Evolutionary conservation across 1,140 invertebrate genomes (phyloP).

Genomic region (Trachymyrmex septentrionalis): DNA sequence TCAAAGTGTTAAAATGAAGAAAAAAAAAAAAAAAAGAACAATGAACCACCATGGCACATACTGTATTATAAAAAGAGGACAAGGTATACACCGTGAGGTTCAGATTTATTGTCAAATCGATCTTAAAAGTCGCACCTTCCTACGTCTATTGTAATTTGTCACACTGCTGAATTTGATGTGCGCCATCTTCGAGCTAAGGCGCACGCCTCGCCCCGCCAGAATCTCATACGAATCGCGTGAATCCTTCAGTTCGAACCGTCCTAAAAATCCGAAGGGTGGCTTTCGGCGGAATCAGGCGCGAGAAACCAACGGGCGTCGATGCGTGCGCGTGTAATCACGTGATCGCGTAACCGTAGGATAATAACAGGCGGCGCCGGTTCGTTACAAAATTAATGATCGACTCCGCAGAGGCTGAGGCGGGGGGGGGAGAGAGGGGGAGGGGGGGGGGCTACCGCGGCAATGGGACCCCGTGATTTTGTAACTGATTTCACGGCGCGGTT

Average conservation of each 20-base stretch:
- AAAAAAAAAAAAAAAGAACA: neutral
- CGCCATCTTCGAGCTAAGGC: neutral
- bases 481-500: slow-evolving; percentile 82
- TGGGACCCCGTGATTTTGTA: slow-evolving; percentile 82
- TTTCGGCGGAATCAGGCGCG: neutral
- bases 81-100: neutral
- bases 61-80: neutral
- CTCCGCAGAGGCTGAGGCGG: slow-evolving; percentile 50
- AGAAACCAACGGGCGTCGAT: slow-evolving; percentile 19
- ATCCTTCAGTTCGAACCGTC: neutral
- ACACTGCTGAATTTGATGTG: neutral
- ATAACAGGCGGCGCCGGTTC: slow-evolving; percentile 82
- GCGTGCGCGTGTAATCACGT: slow-evolving; percentile 70
- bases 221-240: neutral
- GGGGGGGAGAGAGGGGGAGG: slow-evolving; percentile 1
- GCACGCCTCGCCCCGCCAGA: neutral
- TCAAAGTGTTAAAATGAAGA: neutral
- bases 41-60: too few species aligned
- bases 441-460: slow-evolving; percentile 65
- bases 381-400: slow-evolving; percentile 85
- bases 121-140: neutral
- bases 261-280: slow-evolving; percentile 11
- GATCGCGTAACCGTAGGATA: slow-evolving; percentile 82
- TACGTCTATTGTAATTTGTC: neutral
- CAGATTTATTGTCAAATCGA: neutral